A percentile compares a stretch with the other conserved stretches of the same genome.
phyloP scores from a whole-genome alignment of 2,113 vertebrate species.

The Serinus canaria region DNA sequence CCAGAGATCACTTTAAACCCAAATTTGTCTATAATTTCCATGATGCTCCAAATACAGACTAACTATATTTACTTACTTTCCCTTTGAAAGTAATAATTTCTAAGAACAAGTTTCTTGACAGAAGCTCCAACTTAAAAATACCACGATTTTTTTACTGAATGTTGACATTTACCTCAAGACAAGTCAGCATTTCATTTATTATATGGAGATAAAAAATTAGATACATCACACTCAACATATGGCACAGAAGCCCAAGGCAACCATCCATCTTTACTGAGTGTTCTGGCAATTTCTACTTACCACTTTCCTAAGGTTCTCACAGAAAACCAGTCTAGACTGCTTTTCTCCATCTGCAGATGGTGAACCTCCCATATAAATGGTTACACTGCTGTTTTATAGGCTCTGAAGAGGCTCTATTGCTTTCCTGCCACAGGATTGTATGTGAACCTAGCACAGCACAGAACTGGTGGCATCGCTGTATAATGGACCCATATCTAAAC shows the following conservation, averaged over 20 bases:
- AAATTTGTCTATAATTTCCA: neutral
- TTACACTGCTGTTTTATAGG: neutral
- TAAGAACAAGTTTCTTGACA: neutral
- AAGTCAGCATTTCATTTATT: neutral
- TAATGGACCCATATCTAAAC: neutral
- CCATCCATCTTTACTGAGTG: neutral
- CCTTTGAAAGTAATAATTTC: neutral
- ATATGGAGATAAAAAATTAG: neutral
- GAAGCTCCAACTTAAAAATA: neutral
- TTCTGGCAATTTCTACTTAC: neutral
- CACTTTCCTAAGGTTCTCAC: neutral
- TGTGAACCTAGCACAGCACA: neutral
- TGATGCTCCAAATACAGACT: neutral
- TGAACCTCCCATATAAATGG: neutral
- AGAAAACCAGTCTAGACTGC: neutral
- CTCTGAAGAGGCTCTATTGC: neutral
- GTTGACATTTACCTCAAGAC: conserved; percentile 22
- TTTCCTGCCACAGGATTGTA: neutral
- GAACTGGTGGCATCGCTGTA: neutral
- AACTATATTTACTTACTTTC: neutral
- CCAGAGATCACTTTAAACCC: neutral
- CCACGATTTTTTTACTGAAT: neutral
- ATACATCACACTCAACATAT: conserved; percentile 11
- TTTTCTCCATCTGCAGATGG: conserved; percentile 8
- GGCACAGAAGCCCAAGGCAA: conserved; percentile 24